These are phyloP conservation scores for Chlorops oryzae DNA, from an alignment of 1,140 invertebrate species.

Conservation along the genomic window DNA sequence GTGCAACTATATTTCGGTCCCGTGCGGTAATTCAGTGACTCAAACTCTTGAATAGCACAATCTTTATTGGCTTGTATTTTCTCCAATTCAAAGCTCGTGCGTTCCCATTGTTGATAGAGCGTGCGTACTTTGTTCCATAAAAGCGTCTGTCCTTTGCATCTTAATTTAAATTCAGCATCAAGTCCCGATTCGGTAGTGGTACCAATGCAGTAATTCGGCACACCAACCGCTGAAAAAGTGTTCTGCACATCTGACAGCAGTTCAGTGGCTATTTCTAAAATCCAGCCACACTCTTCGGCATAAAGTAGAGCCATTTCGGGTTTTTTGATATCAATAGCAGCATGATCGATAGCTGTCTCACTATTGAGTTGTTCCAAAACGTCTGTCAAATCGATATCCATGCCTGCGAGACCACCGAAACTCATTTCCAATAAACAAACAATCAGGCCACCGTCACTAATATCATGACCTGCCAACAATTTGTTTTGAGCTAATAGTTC, in stretches of 20 bases:
- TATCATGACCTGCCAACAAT: constrained; percentile 86
- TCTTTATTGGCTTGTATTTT: constrained; percentile 70
- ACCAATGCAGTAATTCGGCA: constrained; percentile 71
- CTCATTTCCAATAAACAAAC: constrained; percentile 91
- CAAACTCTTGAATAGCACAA: constrained; percentile 75
- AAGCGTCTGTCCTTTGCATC: constrained; percentile 55
- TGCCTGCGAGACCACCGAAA: constrained; percentile 81
- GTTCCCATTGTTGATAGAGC: constrained; percentile 84
- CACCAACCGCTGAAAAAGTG: constrained; percentile 55
- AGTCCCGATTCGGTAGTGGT: constrained; percentile 60
- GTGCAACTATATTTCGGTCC: constrained; percentile 62
- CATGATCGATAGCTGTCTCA: constrained; percentile 14
- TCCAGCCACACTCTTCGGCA: constrained; percentile 85
- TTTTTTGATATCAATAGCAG: constrained; percentile 30
- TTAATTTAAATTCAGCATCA: constrained; percentile 58
- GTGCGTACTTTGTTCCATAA: constrained; percentile 60
- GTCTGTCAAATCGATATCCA: constrained; percentile 62
- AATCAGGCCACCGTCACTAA: constrained; percentile 92
- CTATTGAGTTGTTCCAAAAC: constrained; percentile 30
- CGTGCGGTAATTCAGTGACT: constrained; percentile 54
- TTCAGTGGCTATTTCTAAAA: constrained; percentile 70
- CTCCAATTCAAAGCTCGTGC: constrained; percentile 89
- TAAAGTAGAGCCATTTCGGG: constrained; percentile 68
- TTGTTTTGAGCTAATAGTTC: constrained; percentile 66
- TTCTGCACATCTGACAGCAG: constrained; percentile 56